phyloP scores from a whole-genome alignment of 2,888 invertebrate species.

The Netelia inedita region DNA sequence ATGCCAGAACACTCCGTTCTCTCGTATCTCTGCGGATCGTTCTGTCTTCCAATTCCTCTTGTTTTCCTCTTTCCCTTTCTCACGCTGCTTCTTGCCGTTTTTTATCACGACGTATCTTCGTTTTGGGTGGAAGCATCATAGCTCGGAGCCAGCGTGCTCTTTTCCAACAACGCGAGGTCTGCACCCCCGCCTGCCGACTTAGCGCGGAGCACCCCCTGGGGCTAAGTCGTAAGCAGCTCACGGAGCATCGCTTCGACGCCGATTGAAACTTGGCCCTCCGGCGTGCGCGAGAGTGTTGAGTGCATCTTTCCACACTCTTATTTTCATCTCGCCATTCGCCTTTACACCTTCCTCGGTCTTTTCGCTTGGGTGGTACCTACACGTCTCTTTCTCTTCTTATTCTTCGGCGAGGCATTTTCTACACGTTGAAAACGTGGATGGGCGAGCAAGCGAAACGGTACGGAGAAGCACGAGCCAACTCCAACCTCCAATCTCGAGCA shows the following conservation, averaged over 20 bases:
- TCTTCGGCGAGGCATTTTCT: constrained; percentile 56
- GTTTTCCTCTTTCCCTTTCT: too few species aligned
- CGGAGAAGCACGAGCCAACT: constrained; percentile 32
- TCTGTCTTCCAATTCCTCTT: too few species aligned
- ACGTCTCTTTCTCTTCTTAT: constrained; percentile 24
- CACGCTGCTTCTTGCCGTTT: not conserved
- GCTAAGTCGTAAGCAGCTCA: constrained; percentile 76
- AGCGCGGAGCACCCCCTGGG: constrained; percentile 54
- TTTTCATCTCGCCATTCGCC: constrained; percentile 22
- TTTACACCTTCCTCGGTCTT: constrained; percentile 5
- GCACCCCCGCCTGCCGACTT: constrained; percentile 56
- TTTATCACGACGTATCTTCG: constrained; percentile 10
- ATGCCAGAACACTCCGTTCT: not conserved
- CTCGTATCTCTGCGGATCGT: too few species aligned
- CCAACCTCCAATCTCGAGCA: constrained; percentile 39
- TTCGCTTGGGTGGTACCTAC: not conserved
- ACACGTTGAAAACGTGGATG: constrained; percentile 76
- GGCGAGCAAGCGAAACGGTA: constrained; percentile 68
- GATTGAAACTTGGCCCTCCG: constrained; percentile 77
- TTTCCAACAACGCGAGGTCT: constrained; percentile 22
- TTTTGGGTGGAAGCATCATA: constrained; percentile 44
- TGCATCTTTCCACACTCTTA: constrained; percentile 71
- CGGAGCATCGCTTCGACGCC: constrained; percentile 79
- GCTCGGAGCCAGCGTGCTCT: constrained; percentile 28
- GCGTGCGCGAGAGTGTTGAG: constrained; percentile 77